These are phyloP conservation scores for Lepidurus couesii DNA, from an alignment of 1,140 invertebrate genomes.

Conservation along the genomic window DNA sequence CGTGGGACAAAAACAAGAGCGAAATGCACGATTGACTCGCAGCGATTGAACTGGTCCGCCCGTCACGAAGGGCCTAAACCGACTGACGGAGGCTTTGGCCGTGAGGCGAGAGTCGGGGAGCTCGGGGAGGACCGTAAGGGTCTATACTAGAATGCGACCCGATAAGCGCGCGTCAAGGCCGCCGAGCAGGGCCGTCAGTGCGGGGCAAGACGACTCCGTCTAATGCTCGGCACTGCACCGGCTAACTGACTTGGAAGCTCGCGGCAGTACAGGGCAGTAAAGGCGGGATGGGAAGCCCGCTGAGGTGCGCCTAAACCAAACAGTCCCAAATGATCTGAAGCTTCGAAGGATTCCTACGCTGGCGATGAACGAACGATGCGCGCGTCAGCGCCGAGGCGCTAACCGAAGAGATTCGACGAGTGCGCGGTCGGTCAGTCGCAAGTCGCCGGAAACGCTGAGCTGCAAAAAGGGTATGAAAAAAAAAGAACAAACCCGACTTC, in stretches of 20 bases:
- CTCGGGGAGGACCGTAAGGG: neutral
- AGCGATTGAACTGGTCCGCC: neutral
- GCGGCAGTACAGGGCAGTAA: constrained; percentile 4
- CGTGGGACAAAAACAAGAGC: neutral
- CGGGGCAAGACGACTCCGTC: constrained; percentile 11
- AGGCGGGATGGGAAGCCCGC: constrained; percentile 6
- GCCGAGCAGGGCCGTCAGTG: neutral
- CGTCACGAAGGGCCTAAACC: constrained; percentile 15
- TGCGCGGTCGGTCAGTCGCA: constrained; percentile 7
- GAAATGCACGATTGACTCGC: neutral
- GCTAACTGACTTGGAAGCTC: constrained; percentile 18
- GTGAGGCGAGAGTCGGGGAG: constrained; percentile 7
- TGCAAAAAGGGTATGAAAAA: neutral
- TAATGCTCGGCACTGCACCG: constrained; percentile 9
- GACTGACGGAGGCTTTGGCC: neutral
- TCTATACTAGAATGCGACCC: constrained; percentile 1
- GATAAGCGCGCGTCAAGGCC: constrained; percentile 20
- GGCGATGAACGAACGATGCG: constrained; percentile 9
- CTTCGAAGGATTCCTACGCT: constrained; percentile 6
- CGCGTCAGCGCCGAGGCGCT: constrained; percentile 11
- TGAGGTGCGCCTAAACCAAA: constrained; percentile 12
- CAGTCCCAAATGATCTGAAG: constrained; percentile 15
- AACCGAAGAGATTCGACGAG: constrained; percentile 18
- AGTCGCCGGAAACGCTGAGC: neutral
- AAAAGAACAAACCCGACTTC: neutral